Percentiles rank a stretch among this genome's conserved stretches.
These are phyloP conservation scores for Simalia tracyae DNA, from an alignment of 2,797 vertebrate species.

Conservation along the genomic window DNA sequence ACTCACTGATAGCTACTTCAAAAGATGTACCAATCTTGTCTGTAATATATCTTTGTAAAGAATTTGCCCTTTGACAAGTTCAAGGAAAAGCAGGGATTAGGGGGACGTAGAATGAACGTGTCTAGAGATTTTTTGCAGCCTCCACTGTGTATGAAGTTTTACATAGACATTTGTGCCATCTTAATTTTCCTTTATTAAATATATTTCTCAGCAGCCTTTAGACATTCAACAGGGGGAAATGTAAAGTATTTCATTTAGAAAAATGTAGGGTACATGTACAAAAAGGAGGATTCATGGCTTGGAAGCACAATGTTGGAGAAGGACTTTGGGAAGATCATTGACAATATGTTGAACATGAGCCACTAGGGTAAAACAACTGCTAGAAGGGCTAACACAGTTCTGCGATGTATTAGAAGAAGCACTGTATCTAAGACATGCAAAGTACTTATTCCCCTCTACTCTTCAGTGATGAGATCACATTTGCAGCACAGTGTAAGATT, in stretches of 20 bases:
- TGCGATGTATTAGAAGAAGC: too few relatives aligned
- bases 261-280: not conserved
- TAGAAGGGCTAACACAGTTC: not conserved
- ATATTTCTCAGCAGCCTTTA: not conserved
- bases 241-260: not conserved
- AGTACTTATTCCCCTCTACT: too few relatives aligned
- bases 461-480: too few relatives aligned
- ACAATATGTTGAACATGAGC: not conserved
- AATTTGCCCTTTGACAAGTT: not conserved
- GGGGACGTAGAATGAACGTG: slow-evolving; percentile 2
- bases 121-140: slow-evolving; percentile 44
- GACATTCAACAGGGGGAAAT: not conserved
- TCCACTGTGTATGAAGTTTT: slow-evolving; percentile 9
- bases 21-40: slow-evolving; percentile 11
- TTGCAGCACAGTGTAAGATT: too few relatives aligned
- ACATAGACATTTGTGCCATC: not conserved
- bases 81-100: slow-evolving; percentile 28
- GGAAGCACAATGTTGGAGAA: not conserved
- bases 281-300: not conserved
- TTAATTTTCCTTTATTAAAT: not conserved
- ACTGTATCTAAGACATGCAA: too few relatives aligned
- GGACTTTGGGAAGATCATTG: not conserved
- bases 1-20: not conserved
- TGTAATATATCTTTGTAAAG: slow-evolving; percentile 2
- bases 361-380: not conserved